phyloP scores from a whole-genome alignment of 2,113 vertebrate species.

The Scolopax mira region DNA sequence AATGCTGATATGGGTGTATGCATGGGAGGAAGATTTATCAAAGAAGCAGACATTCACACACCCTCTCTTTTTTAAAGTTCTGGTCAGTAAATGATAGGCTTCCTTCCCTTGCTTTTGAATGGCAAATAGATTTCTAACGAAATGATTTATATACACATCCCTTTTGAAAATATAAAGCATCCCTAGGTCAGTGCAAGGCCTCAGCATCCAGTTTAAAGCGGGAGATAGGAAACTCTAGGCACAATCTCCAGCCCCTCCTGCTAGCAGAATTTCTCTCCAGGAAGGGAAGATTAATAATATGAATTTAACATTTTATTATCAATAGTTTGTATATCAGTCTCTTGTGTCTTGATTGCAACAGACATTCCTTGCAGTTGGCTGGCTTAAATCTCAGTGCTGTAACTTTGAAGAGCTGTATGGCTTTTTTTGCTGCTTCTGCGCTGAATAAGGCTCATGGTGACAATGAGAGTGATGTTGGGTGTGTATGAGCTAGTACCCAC shows the following conservation, averaged over 20 bases:
- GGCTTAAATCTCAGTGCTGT: neutral
- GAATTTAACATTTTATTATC: neutral
- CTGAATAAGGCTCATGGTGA: neutral
- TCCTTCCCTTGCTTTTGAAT: slow-evolving; percentile 55
- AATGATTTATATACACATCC: slow-evolving; percentile 42
- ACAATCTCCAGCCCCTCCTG: neutral
- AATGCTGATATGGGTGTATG: slow-evolving; percentile 60
- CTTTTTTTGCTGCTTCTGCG: neutral
- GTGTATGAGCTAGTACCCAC: neutral
- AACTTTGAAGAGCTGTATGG: neutral
- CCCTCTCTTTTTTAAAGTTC: slow-evolving; percentile 45
- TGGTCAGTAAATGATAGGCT: slow-evolving; percentile 57
- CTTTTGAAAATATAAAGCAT: slow-evolving; percentile 11
- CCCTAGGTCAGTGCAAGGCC: neutral
- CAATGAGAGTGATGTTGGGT: neutral
- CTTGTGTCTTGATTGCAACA: neutral
- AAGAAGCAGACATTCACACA: slow-evolving; percentile 49
- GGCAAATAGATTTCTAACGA: neutral
- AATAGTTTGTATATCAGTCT: neutral
- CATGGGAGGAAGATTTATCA: slow-evolving; percentile 63
- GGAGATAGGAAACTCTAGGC: neutral
- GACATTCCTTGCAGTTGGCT: neutral
- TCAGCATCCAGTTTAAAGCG: neutral
- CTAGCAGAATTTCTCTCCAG: neutral
- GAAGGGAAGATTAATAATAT: neutral